Conservation (phyloP, 2,113 vertebrate species). For the Taurulus bubalis region DNA sequence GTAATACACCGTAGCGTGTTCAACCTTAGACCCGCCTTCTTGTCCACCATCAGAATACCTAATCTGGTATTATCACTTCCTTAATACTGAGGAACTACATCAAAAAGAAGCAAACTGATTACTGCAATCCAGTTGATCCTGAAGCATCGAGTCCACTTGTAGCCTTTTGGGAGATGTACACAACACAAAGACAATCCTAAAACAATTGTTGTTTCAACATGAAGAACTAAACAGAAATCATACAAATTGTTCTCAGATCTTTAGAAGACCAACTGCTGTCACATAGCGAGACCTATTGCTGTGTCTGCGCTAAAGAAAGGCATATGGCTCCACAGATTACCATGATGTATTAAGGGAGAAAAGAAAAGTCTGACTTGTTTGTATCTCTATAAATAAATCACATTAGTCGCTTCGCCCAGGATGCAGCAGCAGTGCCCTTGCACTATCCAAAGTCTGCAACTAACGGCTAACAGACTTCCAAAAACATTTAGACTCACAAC, state of each 20-base stretch:
- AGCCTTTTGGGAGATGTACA: not conserved
- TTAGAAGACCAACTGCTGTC: not conserved
- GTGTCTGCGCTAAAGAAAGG: not conserved
- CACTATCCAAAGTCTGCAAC: not conserved
- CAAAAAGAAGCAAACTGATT: not conserved
- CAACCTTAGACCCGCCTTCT: not conserved
- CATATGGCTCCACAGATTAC: not conserved
- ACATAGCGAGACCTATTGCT: not conserved
- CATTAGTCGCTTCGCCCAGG: not conserved
- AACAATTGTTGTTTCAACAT: not conserved
- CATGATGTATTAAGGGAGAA: not conserved
- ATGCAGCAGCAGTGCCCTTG: not conserved
- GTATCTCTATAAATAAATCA: not conserved
- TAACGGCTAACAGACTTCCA: not conserved
- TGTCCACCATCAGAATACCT: not conserved
- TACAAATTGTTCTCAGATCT: not conserved
- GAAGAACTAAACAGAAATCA: not conserved
- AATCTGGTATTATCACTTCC: not conserved
- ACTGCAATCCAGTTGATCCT: not conserved
- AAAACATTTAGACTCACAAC: conserved; percentile 15
- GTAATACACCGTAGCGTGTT: not conserved
- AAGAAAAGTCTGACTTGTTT: not conserved
- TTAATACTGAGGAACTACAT: not conserved
- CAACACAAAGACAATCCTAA: not conserved
- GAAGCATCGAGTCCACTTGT: not conserved